Evolutionary conservation across 2,888 invertebrate genomes (phyloP).

Genomic region (Teleogryllus oceanicus): DNA sequence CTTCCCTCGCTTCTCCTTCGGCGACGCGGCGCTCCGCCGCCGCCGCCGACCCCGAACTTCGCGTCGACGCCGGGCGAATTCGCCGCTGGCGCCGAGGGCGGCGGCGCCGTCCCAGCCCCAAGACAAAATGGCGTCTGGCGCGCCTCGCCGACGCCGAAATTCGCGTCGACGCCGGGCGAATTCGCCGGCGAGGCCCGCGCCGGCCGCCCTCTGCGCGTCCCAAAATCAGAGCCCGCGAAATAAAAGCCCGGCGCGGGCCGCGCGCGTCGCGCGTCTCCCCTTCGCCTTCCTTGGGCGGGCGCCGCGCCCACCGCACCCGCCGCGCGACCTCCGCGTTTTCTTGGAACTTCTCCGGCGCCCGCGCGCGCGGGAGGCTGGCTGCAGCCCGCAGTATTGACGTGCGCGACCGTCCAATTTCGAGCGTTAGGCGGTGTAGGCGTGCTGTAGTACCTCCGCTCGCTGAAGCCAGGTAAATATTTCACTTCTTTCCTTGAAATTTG

Average conservation of each 20-base stretch:
- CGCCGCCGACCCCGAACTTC: no score
- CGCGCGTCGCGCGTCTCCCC: no score
- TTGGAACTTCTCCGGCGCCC: not conserved
- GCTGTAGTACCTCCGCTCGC: not conserved
- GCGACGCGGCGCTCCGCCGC: not conserved
- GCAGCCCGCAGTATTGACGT: not conserved
- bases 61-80: no score
- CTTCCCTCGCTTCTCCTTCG: not conserved
- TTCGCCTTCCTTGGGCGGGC: no score
- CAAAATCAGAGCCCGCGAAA: no score
- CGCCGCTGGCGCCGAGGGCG: not conserved
- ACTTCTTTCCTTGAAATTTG: constrained; percentile 3
- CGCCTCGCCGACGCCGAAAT: not conserved
- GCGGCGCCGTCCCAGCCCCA: not conserved
- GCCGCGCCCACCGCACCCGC: no score
- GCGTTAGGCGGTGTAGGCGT: not conserved
- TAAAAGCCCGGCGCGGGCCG: no score
- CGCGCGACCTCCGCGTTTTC: not conserved
- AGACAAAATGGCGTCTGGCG: not conserved
- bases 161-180: not conserved
- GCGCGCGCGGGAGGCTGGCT: not conserved
- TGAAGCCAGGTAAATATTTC: not conserved
- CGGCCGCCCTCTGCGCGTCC: no score
- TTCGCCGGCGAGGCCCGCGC: not conserved
- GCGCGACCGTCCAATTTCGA: not conserved